Percentiles rank a stretch among this genome's conserved stretches.
Conservation (phyloP, 2,113 vertebrate species). For the Pygoscelis antarcticus region DNA sequence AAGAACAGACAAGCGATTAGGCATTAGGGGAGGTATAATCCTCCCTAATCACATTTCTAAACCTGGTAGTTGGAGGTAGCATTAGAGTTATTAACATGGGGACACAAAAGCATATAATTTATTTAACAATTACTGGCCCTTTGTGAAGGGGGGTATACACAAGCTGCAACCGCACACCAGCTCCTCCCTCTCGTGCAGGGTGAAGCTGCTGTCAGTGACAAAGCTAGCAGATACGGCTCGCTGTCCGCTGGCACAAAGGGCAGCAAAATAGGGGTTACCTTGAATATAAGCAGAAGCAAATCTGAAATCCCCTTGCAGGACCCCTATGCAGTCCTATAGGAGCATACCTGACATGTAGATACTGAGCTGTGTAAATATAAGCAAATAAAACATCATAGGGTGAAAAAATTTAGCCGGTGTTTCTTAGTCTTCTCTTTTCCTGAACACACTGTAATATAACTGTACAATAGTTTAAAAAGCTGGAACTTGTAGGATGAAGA, state of each 20-base stretch:
- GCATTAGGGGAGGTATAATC: conserved; percentile 65
- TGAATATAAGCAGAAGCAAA: background rate
- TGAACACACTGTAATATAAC: background rate
- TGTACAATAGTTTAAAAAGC: background rate
- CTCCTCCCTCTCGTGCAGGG: background rate
- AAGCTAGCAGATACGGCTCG: background rate
- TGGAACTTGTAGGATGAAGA: background rate
- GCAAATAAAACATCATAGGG: background rate
- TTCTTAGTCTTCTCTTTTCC: background rate
- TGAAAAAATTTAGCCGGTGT: background rate
- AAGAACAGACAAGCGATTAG: conserved; percentile 55
- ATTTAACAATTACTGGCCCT: conserved; percentile 46
- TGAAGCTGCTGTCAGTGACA: background rate
- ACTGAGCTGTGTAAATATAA: background rate
- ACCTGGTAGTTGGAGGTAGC: conserved; percentile 52
- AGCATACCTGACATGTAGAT: background rate
- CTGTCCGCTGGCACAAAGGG: background rate
- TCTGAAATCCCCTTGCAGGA: background rate
- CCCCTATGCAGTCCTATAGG: fast-evolving
- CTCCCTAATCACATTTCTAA: conserved; percentile 58
- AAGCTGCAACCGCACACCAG: background rate
- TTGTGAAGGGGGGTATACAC: background rate
- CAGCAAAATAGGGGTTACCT: background rate
- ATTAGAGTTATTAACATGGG: conserved; percentile 60
- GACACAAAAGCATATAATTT: conserved; percentile 62